Base-by-base conservation (phyloP, 2,797 vertebrate genomes). In the Pelobates cultripes region DNA sequence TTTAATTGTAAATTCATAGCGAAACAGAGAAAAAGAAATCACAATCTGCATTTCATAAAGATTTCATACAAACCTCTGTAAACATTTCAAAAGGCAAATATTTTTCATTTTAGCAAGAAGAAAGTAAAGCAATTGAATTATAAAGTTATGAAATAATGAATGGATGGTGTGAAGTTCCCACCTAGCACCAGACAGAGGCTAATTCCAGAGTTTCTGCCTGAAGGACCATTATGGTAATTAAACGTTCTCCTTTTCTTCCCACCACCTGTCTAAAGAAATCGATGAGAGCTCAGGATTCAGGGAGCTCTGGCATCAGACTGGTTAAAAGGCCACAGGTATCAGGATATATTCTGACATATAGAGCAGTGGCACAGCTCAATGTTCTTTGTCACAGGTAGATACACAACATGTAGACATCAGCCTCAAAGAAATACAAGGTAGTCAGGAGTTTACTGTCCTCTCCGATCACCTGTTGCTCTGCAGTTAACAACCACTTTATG, bases 311-410 rank as follows among this genome's bases (percentile, higher is more conserved):
- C 55, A 28, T 44, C 43, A 41, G 45, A 60, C 55, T 51, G 41
- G 8, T 42, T 64, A 28, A 75, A 81, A 81, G 79, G 79, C 79
- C 53, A 67, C 73, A 51, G 15, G 66, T 70, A 69, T 44, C 14
- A 14, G 28, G 78, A 51, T 40, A 43, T 51, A 47, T 61, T 5
- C 43, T 10, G 43, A 61, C n/a, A 15, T 28, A 41, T n/a, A 57
- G 69, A 43, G 43, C 57, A 40, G 13, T 63, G 43, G 28, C 40
- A 41, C 57, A 40, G 55, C 44, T 60, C 42, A 9, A 43, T 3
- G 66, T 43, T 13, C 66, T 40, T n/a, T 28, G n/a, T 12, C 55
- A 57, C 45, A 47, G 9, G 45, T 10, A 47, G 45, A 47, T 47
- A 1, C 45, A 47, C 45, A 5, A 47, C 9, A 10, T 47, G 45